Conservation (phyloP, 2,888 invertebrate genomes). For the Spodoptera exigua region DNA sequence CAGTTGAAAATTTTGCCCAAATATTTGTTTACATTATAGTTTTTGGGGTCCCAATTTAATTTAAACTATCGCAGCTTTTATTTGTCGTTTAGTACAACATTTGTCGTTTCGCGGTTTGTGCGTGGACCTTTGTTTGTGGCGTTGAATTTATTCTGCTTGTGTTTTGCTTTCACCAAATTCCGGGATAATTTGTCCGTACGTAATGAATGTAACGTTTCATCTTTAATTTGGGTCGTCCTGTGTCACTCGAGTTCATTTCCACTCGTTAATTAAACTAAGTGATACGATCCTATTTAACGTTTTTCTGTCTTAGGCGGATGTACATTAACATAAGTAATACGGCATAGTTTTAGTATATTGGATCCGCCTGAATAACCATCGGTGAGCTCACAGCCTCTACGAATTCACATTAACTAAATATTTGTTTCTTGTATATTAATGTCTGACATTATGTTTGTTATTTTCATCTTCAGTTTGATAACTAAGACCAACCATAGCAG, state of each 20-base stretch:
- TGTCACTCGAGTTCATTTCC: slow-evolving; percentile 73
- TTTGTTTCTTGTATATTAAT: too few relatives aligned
- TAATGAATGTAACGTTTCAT: slow-evolving; percentile 80
- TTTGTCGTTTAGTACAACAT: slow-evolving; percentile 87
- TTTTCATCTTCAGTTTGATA: slow-evolving; percentile 1
- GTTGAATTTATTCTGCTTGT: slow-evolving; percentile 73
- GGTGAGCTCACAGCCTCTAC: background rate
- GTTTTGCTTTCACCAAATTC: slow-evolving; percentile 75
- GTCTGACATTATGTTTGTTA: slow-evolving; percentile 20
- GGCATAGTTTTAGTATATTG: slow-evolving; percentile 43
- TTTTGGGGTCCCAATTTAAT: slow-evolving; percentile 87
- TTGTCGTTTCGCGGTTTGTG: slow-evolving; percentile 78
- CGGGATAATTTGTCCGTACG: slow-evolving; percentile 78
- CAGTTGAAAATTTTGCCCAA: slow-evolving; percentile 69
- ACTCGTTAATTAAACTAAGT: slow-evolving; percentile 76
- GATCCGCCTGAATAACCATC: slow-evolving; percentile 40
- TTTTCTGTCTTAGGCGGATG: slow-evolving; percentile 46
- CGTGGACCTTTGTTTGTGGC: slow-evolving; percentile 80
- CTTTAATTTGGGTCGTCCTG: slow-evolving; percentile 81
- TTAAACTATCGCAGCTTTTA: slow-evolving; percentile 87
- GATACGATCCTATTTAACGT: slow-evolving; percentile 64
- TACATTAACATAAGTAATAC: slow-evolving; percentile 51
- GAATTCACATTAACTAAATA: too few relatives aligned
- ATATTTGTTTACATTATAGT: slow-evolving; percentile 85
- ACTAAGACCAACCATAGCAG: slow-evolving; percentile 39